Percentiles rank a stretch among this genome's conserved stretches.
Conservation (phyloP, 2,113 vertebrate genomes). For the Chauna torquata region DNA sequence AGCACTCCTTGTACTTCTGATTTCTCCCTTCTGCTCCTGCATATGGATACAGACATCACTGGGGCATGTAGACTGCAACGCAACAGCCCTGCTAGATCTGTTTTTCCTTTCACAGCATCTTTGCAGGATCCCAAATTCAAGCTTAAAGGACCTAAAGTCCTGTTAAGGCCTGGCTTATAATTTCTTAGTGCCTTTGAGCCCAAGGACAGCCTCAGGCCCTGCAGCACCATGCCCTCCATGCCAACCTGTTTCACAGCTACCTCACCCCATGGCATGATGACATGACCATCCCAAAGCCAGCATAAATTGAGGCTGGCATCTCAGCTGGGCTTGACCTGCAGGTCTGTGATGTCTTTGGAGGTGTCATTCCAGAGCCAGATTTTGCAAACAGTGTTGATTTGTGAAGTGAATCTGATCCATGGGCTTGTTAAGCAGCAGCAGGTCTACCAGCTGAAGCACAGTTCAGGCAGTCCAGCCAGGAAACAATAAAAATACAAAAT, state of each 20-base stretch:
- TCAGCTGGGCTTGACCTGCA: not conserved
- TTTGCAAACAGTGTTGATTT: not conserved
- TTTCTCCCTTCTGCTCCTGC: not conserved
- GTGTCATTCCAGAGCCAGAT: not conserved
- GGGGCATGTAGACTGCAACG: not conserved
- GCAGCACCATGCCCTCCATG: not conserved
- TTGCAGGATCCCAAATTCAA: not conserved
- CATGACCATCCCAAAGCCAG: not conserved
- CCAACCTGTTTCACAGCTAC: not conserved
- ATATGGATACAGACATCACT: not conserved
- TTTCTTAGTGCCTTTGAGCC: not conserved
- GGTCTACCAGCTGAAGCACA: not conserved
- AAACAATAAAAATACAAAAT: not conserved
- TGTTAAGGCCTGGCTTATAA: not conserved
- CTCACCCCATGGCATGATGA: not conserved
- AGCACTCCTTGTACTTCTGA: not conserved
- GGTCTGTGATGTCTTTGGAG: not conserved
- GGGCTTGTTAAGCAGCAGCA: not conserved
- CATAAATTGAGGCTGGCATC: not conserved
- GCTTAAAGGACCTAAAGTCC: not conserved
- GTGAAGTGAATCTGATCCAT: not conserved
- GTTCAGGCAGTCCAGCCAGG: not conserved
- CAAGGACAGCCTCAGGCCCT: not conserved
- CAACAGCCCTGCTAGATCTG: not conserved
- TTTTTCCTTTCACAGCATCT: not conserved